These are phyloP conservation scores for Ooceraea biroi DNA, from an alignment of 1,140 invertebrate genomes.

Conservation along the genomic window DNA sequence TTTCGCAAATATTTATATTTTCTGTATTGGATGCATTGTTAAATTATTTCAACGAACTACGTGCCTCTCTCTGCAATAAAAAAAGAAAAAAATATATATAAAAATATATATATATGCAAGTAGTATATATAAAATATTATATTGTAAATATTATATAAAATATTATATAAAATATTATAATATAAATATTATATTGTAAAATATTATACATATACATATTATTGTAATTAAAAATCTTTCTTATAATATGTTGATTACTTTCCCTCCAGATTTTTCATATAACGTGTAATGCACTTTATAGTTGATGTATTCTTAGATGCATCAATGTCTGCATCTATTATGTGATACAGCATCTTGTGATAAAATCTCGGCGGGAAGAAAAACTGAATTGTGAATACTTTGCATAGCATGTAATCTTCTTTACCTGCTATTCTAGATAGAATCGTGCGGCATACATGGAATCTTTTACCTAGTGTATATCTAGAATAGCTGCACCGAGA, in stretches of 20 bases:
- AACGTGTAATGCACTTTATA: background rate
- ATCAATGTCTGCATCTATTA: background rate
- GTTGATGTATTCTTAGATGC: background rate
- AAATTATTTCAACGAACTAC: too few species aligned
- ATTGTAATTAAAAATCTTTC: background rate
- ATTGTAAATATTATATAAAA: too few species aligned
- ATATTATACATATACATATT: too few species aligned
- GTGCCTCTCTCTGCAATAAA: too few species aligned
- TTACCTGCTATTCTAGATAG: slow-evolving; percentile 18
- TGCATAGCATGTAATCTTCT: slow-evolving; percentile 38
- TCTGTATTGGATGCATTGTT: too few species aligned
- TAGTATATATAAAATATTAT: too few species aligned
- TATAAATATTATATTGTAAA: too few species aligned
- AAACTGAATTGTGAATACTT: slow-evolving; percentile 46
- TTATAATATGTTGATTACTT: background rate
- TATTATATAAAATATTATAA: too few species aligned
- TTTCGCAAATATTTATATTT: background rate
- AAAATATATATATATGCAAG: too few species aligned
- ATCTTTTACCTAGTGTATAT: slow-evolving; percentile 32
- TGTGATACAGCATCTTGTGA: background rate
- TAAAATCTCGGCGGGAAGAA: slow-evolving; percentile 21
- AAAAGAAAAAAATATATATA: too few species aligned
- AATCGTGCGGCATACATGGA: slow-evolving; percentile 14
- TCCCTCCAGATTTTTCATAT: background rate
- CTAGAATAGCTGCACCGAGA: slow-evolving; percentile 1